Conservation (phyloP, 2,113 vertebrate species). For the Oceanites oceanicus region DNA sequence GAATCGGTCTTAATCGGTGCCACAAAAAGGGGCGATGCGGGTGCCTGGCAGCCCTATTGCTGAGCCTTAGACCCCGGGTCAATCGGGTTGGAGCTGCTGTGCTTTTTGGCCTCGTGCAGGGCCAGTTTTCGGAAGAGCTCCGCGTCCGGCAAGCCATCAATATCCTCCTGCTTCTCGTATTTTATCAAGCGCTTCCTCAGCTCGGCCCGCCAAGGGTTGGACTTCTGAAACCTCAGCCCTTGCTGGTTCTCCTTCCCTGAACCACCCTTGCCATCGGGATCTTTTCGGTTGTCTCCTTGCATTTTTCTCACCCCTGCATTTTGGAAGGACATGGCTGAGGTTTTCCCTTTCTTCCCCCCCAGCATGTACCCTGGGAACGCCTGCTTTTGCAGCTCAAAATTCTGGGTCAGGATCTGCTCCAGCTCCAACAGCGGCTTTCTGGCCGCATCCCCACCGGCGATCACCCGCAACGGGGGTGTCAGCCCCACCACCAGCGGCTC, state of each 20-base stretch:
- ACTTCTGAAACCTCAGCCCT: slow-evolving; percentile 49
- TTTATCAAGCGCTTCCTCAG: slow-evolving; percentile 62
- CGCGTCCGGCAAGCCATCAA: neutral
- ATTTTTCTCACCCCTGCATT: slow-evolving; percentile 44
- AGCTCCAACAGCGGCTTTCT: slow-evolving; percentile 38
- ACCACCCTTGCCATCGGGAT: neutral
- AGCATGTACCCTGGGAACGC: slow-evolving; percentile 32
- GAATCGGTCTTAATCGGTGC: slow-evolving; percentile 66
- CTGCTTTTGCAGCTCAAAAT: slow-evolving; percentile 65
- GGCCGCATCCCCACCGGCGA: slow-evolving; percentile 36
- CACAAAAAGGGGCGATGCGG: slow-evolving; percentile 61
- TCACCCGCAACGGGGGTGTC: slow-evolving; percentile 41
- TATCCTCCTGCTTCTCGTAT: slow-evolving; percentile 58
- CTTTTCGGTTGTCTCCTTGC: slow-evolving; percentile 57
- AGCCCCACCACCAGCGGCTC: slow-evolving; percentile 50
- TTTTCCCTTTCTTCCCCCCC: slow-evolving; percentile 59
- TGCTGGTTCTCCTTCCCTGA: slow-evolving; percentile 56
- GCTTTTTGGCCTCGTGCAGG: slow-evolving; percentile 41
- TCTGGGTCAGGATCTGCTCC: slow-evolving; percentile 61
- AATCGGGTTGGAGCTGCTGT: slow-evolving; percentile 43
- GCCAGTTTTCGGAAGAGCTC: slow-evolving; percentile 59
- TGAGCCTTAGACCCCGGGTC: slow-evolving; percentile 57
- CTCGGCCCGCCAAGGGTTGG: slow-evolving; percentile 43
- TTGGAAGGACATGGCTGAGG: neutral
- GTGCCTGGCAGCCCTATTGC: slow-evolving; percentile 72